Evolutionary conservation across 2,113 vertebrate genomes (phyloP).

Genomic region (Calyptommatus sinebrachiatus): DNA sequence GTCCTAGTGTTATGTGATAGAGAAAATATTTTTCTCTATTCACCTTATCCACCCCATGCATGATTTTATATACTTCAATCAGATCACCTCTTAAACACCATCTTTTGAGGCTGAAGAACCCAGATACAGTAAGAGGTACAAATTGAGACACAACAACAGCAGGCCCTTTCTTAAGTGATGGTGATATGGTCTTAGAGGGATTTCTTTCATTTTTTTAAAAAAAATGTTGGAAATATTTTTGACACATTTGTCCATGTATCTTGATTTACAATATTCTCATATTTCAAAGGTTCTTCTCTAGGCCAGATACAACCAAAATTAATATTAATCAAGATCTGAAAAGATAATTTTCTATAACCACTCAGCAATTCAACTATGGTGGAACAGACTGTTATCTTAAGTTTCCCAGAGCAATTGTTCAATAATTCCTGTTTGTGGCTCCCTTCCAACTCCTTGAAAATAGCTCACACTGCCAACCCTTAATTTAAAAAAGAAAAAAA

Average conservation of each 20-base stretch:
- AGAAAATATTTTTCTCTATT: too few relatives aligned
- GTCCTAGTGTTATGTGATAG: too few relatives aligned
- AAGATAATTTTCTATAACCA: conserved; percentile 83
- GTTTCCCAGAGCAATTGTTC: conserved; percentile 91
- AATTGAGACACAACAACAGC: too few relatives aligned
- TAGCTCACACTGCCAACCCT: conserved; percentile 70
- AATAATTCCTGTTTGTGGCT: conserved; percentile 90
- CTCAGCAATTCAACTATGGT: conserved; percentile 85
- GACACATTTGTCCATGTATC: conserved; percentile 44
- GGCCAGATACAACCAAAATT: conserved; percentile 68
- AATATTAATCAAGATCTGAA: conserved; percentile 78
- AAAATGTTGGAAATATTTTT: neutral
- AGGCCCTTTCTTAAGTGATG: too few relatives aligned
- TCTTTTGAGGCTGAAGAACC: too few relatives aligned
- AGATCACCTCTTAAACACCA: too few relatives aligned
- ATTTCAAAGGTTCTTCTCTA: conserved; percentile 53
- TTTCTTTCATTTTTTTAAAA: neutral
- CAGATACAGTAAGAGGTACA: too few relatives aligned
- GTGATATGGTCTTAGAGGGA: neutral
- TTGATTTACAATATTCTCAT: conserved; percentile 43
- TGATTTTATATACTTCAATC: too few relatives aligned
- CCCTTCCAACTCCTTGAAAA: conserved; percentile 80
- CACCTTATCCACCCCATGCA: too few relatives aligned
- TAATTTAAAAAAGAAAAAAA: conserved; percentile 45
- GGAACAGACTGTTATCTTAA: conserved; percentile 92